These are phyloP conservation scores for Phrynocephalus forsythii DNA, from an alignment of 2,797 vertebrate genomes.

Conservation along the genomic window DNA sequence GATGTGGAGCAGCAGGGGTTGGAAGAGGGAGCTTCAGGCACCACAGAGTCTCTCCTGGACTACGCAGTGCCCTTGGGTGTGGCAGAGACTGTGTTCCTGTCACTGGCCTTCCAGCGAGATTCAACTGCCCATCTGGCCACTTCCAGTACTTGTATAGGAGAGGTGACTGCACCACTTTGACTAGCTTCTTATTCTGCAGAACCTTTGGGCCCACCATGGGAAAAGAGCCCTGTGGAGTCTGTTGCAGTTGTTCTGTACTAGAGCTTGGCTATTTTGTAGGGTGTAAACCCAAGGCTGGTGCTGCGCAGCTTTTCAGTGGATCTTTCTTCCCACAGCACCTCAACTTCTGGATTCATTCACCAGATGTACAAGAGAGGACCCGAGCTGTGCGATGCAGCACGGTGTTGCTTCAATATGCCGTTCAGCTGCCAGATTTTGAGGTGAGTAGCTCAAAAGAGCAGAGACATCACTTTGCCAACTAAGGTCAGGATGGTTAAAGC, in stretches of 20 bases:
- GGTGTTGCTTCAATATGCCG: conserved; percentile 8
- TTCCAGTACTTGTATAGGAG: neutral
- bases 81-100: neutral
- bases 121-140: neutral
- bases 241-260: neutral
- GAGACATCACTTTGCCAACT: too few species aligned
- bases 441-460: neutral
- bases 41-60: neutral
- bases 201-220: neutral
- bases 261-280: neutral
- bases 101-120: neutral
- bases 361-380: conserved; percentile 15
- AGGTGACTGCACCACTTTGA: neutral
- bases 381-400: conserved; percentile 20
- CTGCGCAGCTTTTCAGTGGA: neutral
- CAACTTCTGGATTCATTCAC: conserved; percentile 31
- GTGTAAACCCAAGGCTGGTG: neutral
- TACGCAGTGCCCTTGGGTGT: neutral
- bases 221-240: neutral
- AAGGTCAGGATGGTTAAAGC: too few species aligned
- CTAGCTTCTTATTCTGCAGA: neutral
- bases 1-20: neutral
- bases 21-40: neutral
- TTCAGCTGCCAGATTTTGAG: neutral
- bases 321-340: conserved; percentile 22